Evolutionary conservation across 2,797 vertebrate genomes (phyloP).

Genomic region (Cossypha caffra): DNA sequence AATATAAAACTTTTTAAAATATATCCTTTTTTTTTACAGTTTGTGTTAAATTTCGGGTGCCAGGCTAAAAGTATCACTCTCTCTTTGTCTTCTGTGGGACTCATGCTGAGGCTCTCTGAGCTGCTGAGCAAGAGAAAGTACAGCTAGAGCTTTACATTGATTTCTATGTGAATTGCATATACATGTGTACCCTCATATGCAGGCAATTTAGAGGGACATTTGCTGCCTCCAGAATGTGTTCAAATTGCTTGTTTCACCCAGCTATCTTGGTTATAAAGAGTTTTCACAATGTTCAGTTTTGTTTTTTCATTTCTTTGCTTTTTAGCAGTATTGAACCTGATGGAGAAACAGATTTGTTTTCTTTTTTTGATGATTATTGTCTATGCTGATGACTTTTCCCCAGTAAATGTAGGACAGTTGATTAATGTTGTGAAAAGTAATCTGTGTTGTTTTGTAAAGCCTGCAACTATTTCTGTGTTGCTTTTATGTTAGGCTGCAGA

Average conservation of each 20-base stretch:
- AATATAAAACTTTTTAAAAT: not conserved
- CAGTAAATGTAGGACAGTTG: not conserved
- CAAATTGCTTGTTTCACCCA: not conserved
- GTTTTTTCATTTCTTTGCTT: not conserved
- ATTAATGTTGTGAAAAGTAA: not conserved
- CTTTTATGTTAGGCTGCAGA: not conserved
- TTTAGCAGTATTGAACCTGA: not conserved
- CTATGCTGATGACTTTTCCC: not conserved
- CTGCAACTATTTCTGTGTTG: not conserved
- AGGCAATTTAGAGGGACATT: not conserved
- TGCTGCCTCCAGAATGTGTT: not conserved
- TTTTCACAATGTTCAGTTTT: not conserved
- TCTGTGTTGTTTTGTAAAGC: not conserved
- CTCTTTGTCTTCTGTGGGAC: not conserved
- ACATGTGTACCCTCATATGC: not conserved
- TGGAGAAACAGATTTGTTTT: not conserved
- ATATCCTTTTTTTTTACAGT: not conserved
- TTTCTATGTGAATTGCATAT: not conserved
- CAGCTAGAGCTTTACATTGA: not conserved
- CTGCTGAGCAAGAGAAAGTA: not conserved
- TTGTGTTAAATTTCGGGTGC: not conserved
- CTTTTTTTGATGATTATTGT: not conserved
- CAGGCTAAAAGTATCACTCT: not conserved
- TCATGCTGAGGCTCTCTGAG: not conserved
- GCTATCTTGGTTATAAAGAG: not conserved